These are phyloP conservation scores for Stomatorhinus walkeri DNA, from an alignment of 2,797 vertebrate genomes.

Conservation along the genomic window DNA sequence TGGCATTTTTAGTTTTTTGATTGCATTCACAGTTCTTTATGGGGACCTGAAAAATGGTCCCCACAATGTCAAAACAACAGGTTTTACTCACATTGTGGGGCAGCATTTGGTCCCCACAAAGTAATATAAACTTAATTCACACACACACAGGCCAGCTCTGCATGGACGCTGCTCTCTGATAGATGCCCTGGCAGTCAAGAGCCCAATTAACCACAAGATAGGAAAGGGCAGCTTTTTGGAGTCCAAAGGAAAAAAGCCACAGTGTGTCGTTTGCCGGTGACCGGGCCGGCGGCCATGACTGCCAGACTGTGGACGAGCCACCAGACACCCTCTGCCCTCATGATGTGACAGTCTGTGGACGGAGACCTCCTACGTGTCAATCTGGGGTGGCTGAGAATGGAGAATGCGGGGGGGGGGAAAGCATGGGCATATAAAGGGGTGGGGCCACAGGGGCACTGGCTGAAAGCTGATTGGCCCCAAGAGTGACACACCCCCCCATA, in stretches of 20 bases:
- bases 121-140: not conserved
- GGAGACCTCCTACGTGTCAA: constrained; percentile 94
- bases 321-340: constrained; percentile 86
- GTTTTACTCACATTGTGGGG: not conserved
- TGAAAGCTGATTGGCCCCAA: not conserved
- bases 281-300: constrained; percentile 84
- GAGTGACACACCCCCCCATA: not conserved
- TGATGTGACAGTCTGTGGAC: constrained; percentile 82
- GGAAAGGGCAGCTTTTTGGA: constrained; percentile 78
- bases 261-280: constrained; percentile 73
- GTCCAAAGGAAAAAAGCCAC: constrained; percentile 88
- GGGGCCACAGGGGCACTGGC: not conserved
- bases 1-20: not conserved
- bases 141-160: not conserved
- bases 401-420: too few species aligned
- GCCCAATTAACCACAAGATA: not conserved
- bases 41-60: not conserved
- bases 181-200: not conserved
- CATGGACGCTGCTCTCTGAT: not conserved
- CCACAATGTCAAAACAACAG: not conserved
- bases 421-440: not conserved
- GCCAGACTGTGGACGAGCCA: constrained; percentile 89
- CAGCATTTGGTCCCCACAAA: not conserved
- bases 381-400: constrained; percentile 55
- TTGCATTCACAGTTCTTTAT: not conserved